Conservation (phyloP, 1,140 invertebrate genomes). For the Rhizoglyphus robini region DNA sequence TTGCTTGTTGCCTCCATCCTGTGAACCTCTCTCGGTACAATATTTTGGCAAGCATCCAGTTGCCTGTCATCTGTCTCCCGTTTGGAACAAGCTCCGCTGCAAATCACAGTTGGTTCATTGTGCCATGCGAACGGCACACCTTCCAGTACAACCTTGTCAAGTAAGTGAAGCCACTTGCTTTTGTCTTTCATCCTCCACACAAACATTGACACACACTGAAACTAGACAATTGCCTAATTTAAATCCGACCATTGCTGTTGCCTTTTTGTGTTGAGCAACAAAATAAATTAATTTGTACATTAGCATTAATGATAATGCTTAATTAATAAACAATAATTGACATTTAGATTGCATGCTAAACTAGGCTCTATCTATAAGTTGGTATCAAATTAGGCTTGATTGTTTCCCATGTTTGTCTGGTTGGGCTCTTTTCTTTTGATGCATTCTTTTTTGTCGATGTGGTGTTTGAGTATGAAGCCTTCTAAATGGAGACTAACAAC, state of each 20-base stretch:
- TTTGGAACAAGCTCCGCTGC: constrained; percentile 6
- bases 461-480: too few species aligned
- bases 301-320: neutral
- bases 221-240: neutral
- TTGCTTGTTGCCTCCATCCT: neutral
- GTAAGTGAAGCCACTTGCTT: constrained; percentile 3
- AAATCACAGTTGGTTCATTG: constrained; percentile 6
- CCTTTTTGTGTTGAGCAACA: too few species aligned
- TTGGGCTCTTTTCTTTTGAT: too few species aligned
- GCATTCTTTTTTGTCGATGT: too few species aligned
- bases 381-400: too few species aligned
- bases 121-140: neutral
- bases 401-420: too few species aligned
- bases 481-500: too few species aligned
- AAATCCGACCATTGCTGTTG: neutral
- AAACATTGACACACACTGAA: neutral
- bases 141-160: neutral
- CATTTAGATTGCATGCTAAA: neutral
- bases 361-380: too few species aligned
- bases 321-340: too few species aligned
- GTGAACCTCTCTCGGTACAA: neutral
- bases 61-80: neutral
- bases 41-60: neutral
- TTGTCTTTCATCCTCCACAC: neutral
- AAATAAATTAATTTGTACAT: neutral